These are phyloP conservation scores for Saiga tatarica DNA, from an alignment of 2,113 vertebrate species.

Conservation along the genomic window DNA sequence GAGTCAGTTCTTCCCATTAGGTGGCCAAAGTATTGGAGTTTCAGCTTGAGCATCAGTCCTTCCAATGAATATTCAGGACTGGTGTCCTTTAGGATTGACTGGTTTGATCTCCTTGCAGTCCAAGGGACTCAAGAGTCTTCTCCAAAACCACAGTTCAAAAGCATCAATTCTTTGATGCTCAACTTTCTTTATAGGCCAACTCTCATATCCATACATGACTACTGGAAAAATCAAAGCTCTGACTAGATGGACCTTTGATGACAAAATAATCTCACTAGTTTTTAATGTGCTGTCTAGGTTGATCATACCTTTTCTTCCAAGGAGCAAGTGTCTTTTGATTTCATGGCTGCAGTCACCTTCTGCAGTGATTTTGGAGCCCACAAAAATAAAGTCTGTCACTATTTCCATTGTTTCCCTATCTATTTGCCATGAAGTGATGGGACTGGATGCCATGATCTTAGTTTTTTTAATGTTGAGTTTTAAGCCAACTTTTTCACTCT, in stretches of 20 bases:
- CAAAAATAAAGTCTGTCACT: not conserved
- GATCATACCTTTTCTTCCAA: not conserved
- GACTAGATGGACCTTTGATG: not conserved
- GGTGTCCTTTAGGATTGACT: not conserved
- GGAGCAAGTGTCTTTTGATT: not conserved
- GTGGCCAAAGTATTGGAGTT: not conserved
- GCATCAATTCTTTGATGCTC: not conserved
- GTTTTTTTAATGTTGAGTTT: not conserved
- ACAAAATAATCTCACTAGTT: not conserved
- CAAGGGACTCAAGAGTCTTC: not conserved
- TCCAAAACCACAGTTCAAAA: not conserved
- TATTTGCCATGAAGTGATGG: not conserved
- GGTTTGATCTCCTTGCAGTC: not conserved
- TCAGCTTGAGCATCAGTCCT: not conserved
- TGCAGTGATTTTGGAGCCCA: not conserved
- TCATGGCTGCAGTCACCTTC: not conserved
- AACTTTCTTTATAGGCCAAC: not conserved
- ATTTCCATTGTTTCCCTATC: not conserved
- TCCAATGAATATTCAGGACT: not conserved
- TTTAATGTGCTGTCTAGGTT: not conserved
- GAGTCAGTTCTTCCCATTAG: not conserved
- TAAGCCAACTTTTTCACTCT: not conserved
- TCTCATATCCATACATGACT: not conserved
- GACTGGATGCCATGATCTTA: not conserved
- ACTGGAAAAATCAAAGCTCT: not conserved